Evolutionary conservation across 1,140 invertebrate genomes (phyloP).

Genomic region (Drosophila orosa): DNA sequence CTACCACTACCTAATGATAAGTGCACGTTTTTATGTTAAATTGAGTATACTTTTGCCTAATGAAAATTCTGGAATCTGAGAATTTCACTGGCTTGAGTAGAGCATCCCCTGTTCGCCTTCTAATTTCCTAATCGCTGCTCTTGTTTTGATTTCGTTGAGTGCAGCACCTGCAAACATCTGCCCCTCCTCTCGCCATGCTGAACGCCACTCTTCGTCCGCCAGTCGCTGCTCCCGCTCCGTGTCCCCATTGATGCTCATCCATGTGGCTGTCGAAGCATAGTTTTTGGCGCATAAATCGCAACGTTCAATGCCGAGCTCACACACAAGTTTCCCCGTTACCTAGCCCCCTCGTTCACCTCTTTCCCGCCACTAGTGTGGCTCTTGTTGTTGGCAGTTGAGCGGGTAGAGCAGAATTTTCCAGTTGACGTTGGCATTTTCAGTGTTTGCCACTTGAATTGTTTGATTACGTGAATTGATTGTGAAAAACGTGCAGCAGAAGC

Average conservation of each 20-base stretch:
- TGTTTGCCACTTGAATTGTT: constrained; percentile 84
- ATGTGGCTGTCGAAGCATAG: constrained; percentile 82
- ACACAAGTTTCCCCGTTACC: constrained; percentile 8
- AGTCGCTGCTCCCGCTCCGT: background rate
- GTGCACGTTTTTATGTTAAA: too few relatives aligned
- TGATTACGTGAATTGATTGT: constrained; percentile 83
- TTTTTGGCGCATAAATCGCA: constrained; percentile 82
- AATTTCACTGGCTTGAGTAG: background rate
- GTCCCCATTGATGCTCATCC: constrained; percentile 60
- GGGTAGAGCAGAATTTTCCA: constrained; percentile 76
- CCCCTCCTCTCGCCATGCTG: background rate
- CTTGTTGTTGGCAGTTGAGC: constrained; percentile 52
- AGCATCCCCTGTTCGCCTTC: constrained; percentile 36
- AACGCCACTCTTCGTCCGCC: constrained; percentile 1
- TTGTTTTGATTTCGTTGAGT: constrained; percentile 77
- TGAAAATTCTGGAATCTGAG: too few relatives aligned
- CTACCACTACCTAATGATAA: too few relatives aligned
- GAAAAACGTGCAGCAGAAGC: constrained; percentile 80
- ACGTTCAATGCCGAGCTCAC: constrained; percentile 68
- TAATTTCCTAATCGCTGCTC: constrained; percentile 13
- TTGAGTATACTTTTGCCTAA: too few relatives aligned
- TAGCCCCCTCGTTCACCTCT: constrained; percentile 2
- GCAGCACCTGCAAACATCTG: constrained; percentile 65
- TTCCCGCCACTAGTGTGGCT: constrained; percentile 7
- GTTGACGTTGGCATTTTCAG: constrained; percentile 83